phyloP scores from a whole-genome alignment of 2,888 invertebrate genomes.

The Thymelicus acteon region DNA sequence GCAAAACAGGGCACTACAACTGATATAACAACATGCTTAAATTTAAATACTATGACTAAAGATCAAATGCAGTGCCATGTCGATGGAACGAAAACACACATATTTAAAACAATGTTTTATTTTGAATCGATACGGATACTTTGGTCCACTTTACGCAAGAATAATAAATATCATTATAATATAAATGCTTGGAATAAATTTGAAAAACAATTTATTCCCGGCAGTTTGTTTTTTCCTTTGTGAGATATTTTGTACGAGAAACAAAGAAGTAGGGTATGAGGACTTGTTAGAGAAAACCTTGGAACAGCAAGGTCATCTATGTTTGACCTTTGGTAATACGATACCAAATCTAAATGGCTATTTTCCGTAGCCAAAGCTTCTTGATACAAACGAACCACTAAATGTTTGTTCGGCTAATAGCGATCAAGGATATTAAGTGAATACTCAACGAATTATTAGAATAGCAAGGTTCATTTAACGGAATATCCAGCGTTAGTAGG shows the following conservation, averaged over 20 bases:
- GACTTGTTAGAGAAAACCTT: conserved; percentile 3
- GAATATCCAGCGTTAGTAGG: conserved; percentile 16
- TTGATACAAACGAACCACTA: not conserved
- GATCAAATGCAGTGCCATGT: too few species aligned
- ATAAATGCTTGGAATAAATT: not conserved
- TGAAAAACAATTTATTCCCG: conserved; percentile 14
- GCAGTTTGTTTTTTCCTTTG: conserved; percentile 18
- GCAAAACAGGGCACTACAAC: too few species aligned
- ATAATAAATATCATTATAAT: not conserved
- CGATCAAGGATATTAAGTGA: conserved; percentile 20
- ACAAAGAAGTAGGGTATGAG: not conserved
- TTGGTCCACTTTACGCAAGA: too few species aligned
- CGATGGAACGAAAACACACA: too few species aligned
- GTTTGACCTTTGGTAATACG: not conserved
- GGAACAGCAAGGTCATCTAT: conserved; percentile 1
- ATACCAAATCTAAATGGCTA: not conserved
- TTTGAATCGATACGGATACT: too few species aligned
- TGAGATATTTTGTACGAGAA: conserved; percentile 6
- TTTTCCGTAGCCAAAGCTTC: not conserved
- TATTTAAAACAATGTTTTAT: too few species aligned
- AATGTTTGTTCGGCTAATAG: conserved; percentile 17
- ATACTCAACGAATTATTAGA: conserved; percentile 2
- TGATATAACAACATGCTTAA: too few species aligned
- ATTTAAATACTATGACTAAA: too few species aligned
- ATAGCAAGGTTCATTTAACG: conserved; percentile 3